A percentile compares a stretch with the other conserved stretches of the same genome.
Evolutionary conservation across 2,113 vertebrate species (phyloP).

Genomic region (Leucosticte australis): DNA sequence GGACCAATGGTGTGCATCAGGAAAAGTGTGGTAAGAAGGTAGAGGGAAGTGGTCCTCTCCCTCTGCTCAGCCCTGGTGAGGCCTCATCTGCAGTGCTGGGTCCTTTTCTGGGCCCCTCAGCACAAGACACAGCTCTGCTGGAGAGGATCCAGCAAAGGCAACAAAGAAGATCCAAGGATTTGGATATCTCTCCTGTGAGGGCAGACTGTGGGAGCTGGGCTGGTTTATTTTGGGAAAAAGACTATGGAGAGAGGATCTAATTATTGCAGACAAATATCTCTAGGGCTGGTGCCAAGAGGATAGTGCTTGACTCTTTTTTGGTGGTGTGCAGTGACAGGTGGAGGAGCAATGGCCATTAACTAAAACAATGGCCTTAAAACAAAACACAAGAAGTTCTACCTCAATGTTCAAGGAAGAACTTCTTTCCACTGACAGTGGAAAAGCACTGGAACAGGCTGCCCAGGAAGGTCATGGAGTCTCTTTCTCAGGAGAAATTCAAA

Average conservation of each 20-base stretch:
- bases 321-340: fast-evolving
- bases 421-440: neutral
- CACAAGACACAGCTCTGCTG: neutral
- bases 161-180: neutral
- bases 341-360: neutral
- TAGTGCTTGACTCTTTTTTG: neutral
- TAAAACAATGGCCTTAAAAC: neutral
- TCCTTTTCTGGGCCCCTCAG: neutral
- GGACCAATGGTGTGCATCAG: too few species aligned
- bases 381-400: neutral
- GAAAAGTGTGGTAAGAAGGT: neutral
- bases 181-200: neutral
- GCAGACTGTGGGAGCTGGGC: fast-evolving
- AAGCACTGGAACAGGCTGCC: neutral
- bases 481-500: neutral
- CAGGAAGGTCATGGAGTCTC: fast-evolving
- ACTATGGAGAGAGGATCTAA: neutral
- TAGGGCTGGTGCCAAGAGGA: neutral
- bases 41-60: fast-evolving
- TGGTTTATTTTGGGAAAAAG: neutral
- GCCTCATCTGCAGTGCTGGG: too few species aligned
- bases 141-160: neutral
- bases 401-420: neutral
- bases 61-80: neutral
- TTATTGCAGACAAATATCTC: neutral